These are phyloP conservation scores for Cariama cristata DNA, from an alignment of 2,113 vertebrate species.

Conservation along the genomic window DNA sequence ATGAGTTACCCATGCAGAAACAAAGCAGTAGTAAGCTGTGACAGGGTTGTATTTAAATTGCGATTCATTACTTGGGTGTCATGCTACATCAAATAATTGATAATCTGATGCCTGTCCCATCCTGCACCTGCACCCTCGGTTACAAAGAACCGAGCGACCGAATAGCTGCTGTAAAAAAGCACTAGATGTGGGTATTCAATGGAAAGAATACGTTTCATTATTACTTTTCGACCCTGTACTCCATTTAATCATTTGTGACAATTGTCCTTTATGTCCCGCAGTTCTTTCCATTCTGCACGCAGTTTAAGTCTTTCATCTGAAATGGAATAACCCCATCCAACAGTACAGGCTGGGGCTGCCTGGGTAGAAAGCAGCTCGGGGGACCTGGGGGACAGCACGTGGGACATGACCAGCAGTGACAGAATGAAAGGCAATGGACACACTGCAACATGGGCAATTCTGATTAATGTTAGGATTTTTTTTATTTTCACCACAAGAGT, in stretches of 20 bases:
- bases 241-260: neutral
- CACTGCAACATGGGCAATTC: neutral
- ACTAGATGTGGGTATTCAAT: neutral
- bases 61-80: neutral
- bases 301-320: neutral
- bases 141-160: neutral
- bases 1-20: neutral
- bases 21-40: slow-evolving; percentile 6
- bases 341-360: neutral
- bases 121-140: neutral
- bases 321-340: neutral
- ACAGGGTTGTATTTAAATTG: neutral
- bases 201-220: neutral
- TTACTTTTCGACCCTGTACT: neutral
- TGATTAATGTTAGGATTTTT: neutral
- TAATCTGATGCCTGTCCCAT: neutral
- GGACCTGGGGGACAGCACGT: neutral
- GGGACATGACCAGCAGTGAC: neutral
- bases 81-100: neutral
- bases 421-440: neutral
- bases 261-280: neutral
- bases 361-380: neutral
- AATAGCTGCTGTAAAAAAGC: neutral
- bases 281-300: neutral
- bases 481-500: neutral